phyloP scores from a whole-genome alignment of 1,140 invertebrate species.

The Heliconius eleuchia region DNA sequence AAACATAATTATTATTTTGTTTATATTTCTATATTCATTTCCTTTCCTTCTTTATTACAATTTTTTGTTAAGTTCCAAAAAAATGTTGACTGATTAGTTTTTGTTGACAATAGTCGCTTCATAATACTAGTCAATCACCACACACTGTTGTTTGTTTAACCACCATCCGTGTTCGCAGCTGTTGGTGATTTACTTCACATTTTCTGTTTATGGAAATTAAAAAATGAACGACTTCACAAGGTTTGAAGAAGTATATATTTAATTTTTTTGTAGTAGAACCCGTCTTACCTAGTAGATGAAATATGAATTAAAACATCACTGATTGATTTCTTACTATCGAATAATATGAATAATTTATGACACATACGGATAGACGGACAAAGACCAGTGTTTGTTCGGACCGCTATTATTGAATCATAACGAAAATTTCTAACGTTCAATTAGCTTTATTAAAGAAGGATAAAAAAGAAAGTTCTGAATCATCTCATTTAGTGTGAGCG shows the following conservation, averaged over 20 bases:
- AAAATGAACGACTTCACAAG: neutral
- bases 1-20: no score
- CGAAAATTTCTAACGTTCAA: neutral
- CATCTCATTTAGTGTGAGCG: neutral
- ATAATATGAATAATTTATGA: slow-evolving; percentile 2
- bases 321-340: neutral
- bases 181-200: neutral
- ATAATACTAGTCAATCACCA: neutral
- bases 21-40: no score
- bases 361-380: neutral
- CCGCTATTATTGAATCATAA: neutral
- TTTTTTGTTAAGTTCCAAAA: no score
- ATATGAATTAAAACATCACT: neutral
- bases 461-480: slow-evolving; percentile 7
- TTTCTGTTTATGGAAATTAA: neutral
- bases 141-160: neutral
- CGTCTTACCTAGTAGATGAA: neutral
- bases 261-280: neutral
- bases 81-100: no score
- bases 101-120: neutral
- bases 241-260: neutral
- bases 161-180: neutral
- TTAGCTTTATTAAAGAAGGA: slow-evolving; percentile 7
- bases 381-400: neutral
- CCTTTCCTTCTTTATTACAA: no score